Percentiles rank a stretch among this genome's conserved stretches.
phyloP scores from a whole-genome alignment of 2,797 vertebrate genomes.

The Eulemur rubriventer region DNA sequence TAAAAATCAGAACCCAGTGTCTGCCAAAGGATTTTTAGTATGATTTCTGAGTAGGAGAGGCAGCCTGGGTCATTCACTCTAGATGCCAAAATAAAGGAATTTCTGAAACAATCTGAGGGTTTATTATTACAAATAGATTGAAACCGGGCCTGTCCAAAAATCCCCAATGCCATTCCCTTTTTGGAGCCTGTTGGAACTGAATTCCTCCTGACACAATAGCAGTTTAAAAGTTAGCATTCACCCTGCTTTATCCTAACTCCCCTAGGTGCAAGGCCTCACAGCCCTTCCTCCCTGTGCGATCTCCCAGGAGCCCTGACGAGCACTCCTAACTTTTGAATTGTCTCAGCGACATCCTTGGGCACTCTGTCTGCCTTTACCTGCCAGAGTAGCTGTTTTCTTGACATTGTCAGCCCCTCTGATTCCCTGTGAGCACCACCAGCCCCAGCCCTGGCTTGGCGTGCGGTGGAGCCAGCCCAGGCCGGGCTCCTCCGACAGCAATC shows the following conservation, averaged over 20 bases:
- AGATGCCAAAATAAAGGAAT: slow-evolving; percentile 1
- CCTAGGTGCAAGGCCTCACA: neutral
- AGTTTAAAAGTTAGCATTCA: neutral
- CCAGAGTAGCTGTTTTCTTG: neutral
- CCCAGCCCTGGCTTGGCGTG: fast-evolving
- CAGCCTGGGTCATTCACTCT: neutral
- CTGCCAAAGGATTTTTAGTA: slow-evolving; percentile 48
- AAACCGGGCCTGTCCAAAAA: neutral
- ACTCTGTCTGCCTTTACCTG: neutral
- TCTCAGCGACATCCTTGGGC: neutral
- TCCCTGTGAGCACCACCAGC: neutral
- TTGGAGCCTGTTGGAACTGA: neutral
- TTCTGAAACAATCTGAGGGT: neutral
- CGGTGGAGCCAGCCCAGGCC: neutral
- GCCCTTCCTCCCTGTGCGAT: neutral
- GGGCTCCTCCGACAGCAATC: neutral
- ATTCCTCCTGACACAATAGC: neutral
- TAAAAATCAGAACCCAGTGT: slow-evolving; percentile 4
- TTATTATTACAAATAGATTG: slow-evolving; percentile 28
- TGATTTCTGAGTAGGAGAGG: neutral
- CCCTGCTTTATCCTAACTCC: neutral
- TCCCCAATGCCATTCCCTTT: neutral
- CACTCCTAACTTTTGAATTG: neutral
- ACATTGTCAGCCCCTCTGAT: neutral
- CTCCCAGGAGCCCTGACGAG: neutral